Conservation (phyloP, 2,797 vertebrate genomes). For the Amphiprion clarkii region DNA sequence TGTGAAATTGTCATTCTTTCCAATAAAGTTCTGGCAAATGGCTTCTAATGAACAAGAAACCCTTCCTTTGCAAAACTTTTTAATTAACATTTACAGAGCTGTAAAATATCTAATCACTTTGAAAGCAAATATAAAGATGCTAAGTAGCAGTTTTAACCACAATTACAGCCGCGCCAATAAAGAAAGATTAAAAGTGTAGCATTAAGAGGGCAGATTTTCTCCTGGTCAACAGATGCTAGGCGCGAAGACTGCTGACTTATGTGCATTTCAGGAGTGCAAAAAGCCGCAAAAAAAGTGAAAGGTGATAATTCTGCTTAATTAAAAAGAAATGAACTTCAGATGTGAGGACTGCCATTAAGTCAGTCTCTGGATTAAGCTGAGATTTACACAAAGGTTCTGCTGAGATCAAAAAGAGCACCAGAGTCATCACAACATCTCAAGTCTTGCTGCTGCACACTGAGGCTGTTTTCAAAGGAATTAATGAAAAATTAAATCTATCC, state of each 20-base stretch:
- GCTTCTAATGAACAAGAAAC: slow-evolving; percentile 3
- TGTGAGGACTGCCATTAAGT: slow-evolving; percentile 6
- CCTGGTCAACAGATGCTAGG: slow-evolving; percentile 18
- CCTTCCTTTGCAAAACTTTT: slow-evolving; percentile 31
- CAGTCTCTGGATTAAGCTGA: not conserved
- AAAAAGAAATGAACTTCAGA: slow-evolving; percentile 32
- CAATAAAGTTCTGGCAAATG: slow-evolving; percentile 27
- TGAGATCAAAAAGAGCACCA: not conserved
- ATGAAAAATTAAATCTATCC: not conserved
- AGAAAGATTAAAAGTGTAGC: slow-evolving; percentile 36
- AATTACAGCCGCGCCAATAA: slow-evolving; percentile 47
- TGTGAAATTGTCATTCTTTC: slow-evolving; percentile 19
- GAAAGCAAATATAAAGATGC: slow-evolving; percentile 44
- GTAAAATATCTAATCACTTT: slow-evolving; percentile 34
- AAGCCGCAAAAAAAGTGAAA: slow-evolving; percentile 6
- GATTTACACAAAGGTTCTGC: slow-evolving; percentile 4
- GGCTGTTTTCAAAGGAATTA: not conserved
- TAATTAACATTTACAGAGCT: slow-evolving; percentile 42
- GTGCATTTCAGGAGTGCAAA: slow-evolving; percentile 2
- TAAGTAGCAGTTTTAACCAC: slow-evolving; percentile 46
- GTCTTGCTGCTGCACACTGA: not conserved
- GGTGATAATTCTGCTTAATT: slow-evolving; percentile 28
- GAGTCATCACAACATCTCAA: not conserved
- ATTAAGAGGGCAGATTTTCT: slow-evolving; percentile 29
- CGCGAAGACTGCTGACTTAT: slow-evolving; percentile 48